Evolutionary conservation across 2,113 vertebrate species (phyloP).

Genomic region (Myrmecophaga tridactyla): DNA sequence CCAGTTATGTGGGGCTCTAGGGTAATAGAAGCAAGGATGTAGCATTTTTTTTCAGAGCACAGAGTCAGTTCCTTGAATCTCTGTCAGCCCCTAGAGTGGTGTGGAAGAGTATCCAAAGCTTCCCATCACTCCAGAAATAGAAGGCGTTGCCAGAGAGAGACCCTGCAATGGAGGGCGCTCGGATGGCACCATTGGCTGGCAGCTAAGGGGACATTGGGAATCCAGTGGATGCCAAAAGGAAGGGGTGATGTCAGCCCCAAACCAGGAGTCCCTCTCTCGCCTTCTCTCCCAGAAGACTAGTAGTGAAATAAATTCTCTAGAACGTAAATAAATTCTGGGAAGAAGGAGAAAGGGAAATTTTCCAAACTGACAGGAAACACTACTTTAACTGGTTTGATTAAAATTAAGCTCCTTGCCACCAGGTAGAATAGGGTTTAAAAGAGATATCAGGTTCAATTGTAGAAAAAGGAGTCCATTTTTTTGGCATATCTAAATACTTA

Average conservation of each 20-base stretch:
- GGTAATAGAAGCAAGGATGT: neutral
- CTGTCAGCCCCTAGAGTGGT: neutral
- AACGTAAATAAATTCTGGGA: neutral
- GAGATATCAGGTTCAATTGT: neutral
- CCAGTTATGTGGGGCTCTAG: rapidly evolving
- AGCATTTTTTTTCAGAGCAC: neutral
- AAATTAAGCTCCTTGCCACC: neutral
- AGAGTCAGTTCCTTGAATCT: neutral
- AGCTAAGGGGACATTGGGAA: neutral
- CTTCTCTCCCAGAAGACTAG: neutral
- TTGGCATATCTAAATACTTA: neutral
- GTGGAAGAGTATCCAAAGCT: neutral
- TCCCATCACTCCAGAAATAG: neutral
- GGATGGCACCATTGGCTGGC: neutral
- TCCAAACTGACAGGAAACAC: neutral
- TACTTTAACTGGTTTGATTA: neutral
- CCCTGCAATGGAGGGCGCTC: rapidly evolving
- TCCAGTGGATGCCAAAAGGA: neutral
- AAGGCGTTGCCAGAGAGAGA: neutral
- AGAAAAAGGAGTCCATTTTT: neutral
- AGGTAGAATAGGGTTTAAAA: neutral
- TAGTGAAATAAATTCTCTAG: neutral
- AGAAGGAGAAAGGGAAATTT: neutral
- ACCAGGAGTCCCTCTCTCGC: neutral
- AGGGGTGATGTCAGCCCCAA: neutral